phyloP scores from a whole-genome alignment of 2,113 vertebrate genomes.

The Dunckerocampus dactyliophorus region DNA sequence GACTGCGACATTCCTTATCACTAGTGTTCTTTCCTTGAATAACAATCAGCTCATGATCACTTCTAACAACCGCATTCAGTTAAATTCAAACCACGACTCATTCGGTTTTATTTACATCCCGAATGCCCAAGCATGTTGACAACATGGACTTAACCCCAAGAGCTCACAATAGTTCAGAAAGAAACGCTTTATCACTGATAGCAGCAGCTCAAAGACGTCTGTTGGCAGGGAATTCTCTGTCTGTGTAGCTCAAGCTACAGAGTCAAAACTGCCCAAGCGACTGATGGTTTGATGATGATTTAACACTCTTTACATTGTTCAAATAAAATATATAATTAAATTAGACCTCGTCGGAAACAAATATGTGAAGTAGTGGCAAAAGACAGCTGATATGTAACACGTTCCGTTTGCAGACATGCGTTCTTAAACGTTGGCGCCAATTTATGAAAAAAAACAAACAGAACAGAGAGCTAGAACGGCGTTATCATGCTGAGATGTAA shows the following conservation, averaged over 20 bases:
- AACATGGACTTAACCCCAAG: conserved; percentile 62
- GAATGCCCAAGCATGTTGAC: conserved; percentile 52
- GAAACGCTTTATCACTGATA: conserved; percentile 53
- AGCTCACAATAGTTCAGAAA: conserved; percentile 45
- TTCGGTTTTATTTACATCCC: conserved; percentile 56
- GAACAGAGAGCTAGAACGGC: conserved; percentile 17
- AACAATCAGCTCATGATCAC: background rate
- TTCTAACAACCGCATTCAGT: background rate
- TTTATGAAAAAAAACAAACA: conserved; percentile 8
- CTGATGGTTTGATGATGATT: background rate
- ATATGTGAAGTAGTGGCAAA: background rate
- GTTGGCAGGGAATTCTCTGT: conserved; percentile 33
- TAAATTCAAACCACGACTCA: conserved; percentile 24
- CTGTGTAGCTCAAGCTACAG: too few relatives aligned
- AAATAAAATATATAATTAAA: background rate
- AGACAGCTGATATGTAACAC: background rate
- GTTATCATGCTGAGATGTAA: conserved; percentile 31
- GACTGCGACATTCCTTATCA: background rate
- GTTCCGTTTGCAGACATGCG: background rate
- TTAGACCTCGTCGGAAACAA: background rate
- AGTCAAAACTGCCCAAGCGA: conserved; percentile 9
- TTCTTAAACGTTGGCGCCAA: conserved; percentile 7
- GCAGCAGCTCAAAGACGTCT: conserved; percentile 32
- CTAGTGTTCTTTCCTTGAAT: background rate
- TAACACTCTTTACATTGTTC: background rate